Evolutionary conservation across 2,888 invertebrate species (phyloP), one percentile per base, ranked within the genome.

Genomic region (Acholoe squamosa): DNA sequence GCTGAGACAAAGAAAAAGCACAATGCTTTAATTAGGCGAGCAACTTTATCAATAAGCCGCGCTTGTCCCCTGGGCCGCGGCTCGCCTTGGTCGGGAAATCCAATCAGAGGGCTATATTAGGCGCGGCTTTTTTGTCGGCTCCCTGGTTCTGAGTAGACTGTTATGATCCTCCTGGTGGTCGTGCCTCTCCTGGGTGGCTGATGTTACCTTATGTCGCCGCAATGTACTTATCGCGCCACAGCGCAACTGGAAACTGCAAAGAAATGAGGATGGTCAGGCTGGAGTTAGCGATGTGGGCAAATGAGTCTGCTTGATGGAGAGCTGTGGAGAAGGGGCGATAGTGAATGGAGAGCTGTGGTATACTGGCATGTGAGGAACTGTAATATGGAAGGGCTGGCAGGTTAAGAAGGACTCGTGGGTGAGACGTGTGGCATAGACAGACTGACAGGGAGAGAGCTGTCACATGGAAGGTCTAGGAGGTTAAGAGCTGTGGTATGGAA

Each of bases 1-100:
- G 84, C 84, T n/a, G 84, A 84, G 84, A 84, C 84, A 84, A 84
- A 84, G 84, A 84, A 84, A 84, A 84, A 84, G 84, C 84, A 84
- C 34, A 84, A 84, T 84, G 43, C 84, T 84, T 84, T 84, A 84
- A 84, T 84, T 84, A 84, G 84, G 84, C 28, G 28, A 84, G 84
- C 84, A 84, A 84, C 84, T 84, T 84, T 84, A 84, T 84, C 84
- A 84, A 84, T 84, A 84, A 84, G 84, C 25, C 43, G 43, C 1
- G 84, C 22, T 22, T 51, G 43, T 51, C 84, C 84, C 51, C 22
- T 34, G 84, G 84, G 84, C 43, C 43, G 51, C 84, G 25, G 28
- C 51, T 22, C 25, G 84, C 43, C 51, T 84, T 84, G 25, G 22
- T 43, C 43, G 28, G 84, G 84, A 33, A 84, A 84, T 84, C 84